Conservation (phyloP, 2,797 vertebrate genomes). For the Parauchenoglanis punctatus region DNA sequence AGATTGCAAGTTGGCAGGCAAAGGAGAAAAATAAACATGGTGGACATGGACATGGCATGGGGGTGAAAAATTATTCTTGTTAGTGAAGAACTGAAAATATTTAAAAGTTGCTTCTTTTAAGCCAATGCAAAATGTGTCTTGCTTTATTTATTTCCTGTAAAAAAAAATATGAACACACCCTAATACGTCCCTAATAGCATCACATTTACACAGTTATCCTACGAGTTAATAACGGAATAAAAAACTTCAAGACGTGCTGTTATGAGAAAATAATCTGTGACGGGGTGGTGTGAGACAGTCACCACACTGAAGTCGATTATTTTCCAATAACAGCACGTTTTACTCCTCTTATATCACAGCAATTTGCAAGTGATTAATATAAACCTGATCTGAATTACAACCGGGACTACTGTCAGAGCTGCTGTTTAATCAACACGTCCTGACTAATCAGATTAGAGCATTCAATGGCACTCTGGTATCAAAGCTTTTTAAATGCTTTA, state of each 20-base stretch:
- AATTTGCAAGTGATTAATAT: neutral
- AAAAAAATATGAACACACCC: too few species aligned
- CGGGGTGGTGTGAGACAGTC: neutral
- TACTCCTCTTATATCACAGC: neutral
- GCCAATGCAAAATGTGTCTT: too few species aligned
- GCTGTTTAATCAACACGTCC: slow-evolving; percentile 4
- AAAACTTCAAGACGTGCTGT: neutral
- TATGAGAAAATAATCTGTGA: neutral
- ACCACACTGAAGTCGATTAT: too few species aligned
- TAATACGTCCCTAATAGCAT: too few species aligned
- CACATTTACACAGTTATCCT: neutral
- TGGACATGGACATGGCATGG: too few species aligned
- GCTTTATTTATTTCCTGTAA: too few species aligned
- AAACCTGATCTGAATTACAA: neutral
- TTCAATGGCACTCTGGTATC: neutral
- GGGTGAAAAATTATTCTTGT: neutral
- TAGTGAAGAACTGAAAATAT: neutral
- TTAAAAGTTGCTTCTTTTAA: too few species aligned
- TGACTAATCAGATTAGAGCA: neutral
- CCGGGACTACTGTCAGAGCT: neutral
- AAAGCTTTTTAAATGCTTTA: neutral
- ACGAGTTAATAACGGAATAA: neutral
- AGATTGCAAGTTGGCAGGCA: neutral
- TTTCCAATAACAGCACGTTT: neutral
- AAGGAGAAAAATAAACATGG: neutral